Conservation (phyloP, 2,113 vertebrate species). For the Oxyura jamaicensis region DNA sequence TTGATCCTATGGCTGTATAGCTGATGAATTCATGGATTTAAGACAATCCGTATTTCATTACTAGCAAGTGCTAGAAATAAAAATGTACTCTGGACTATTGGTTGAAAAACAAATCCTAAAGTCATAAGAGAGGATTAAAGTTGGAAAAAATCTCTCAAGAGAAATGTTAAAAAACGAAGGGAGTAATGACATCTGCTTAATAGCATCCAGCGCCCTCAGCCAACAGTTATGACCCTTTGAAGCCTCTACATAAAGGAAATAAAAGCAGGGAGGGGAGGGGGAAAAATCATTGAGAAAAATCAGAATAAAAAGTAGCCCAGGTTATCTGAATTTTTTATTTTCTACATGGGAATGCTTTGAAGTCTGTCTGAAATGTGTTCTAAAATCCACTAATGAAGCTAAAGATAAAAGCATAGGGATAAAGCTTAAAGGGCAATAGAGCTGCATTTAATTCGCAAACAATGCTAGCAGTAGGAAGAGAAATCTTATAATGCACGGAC, state of each 20-base stretch:
- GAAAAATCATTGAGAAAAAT: not conserved
- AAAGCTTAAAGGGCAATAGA: not conserved
- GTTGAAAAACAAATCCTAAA: slow-evolving; percentile 45
- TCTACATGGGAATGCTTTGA: not conserved
- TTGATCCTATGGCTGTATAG: not conserved
- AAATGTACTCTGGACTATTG: not conserved
- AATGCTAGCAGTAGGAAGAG: not conserved
- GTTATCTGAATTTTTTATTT: not conserved
- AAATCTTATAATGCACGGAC: not conserved
- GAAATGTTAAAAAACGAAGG: not conserved
- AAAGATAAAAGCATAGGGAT: not conserved
- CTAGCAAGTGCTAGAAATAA: slow-evolving; percentile 60
- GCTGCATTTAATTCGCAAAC: not conserved
- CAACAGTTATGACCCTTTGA: not conserved
- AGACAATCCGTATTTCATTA: slow-evolving; percentile 46
- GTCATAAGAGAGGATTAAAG: slow-evolving; percentile 52
- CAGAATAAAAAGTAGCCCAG: not conserved
- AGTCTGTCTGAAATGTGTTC: not conserved
- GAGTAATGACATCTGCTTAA: slow-evolving; percentile 31
- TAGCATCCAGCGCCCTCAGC: not conserved
- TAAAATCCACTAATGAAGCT: not conserved
- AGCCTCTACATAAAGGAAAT: not conserved
- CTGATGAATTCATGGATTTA: slow-evolving; percentile 63
- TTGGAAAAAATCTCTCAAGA: not conserved
- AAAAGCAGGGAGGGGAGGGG: not conserved